Evolutionary conservation across 2,888 invertebrate genomes (phyloP).

Genomic region (Nemoura dubitans): DNA sequence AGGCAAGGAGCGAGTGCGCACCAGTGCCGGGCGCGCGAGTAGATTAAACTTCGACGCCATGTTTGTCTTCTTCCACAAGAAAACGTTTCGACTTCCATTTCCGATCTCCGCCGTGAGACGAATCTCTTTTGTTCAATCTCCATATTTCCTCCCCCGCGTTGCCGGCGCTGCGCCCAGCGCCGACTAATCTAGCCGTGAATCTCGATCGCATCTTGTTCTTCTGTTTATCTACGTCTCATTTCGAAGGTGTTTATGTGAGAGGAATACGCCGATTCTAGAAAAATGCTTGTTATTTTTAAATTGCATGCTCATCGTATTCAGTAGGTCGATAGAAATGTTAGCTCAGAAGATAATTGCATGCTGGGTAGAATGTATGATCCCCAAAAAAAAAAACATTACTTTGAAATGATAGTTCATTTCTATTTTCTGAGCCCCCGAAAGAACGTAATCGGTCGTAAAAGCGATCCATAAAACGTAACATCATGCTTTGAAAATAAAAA

Average conservation of each 20-base stretch:
- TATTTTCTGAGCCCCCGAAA: background rate
- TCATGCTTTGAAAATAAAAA: conserved; percentile 5
- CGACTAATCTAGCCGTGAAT: conserved; percentile 8
- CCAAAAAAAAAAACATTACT: background rate
- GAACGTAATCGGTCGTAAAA: background rate
- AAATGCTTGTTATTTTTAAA: background rate
- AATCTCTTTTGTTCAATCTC: conserved; percentile 39
- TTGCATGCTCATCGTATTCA: background rate
- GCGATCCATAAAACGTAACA: background rate
- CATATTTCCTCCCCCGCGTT: conserved; percentile 24
- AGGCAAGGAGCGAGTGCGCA: background rate
- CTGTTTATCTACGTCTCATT: conserved; percentile 31
- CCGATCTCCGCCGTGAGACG: conserved; percentile 34
- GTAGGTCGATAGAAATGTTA: background rate
- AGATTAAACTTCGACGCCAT: conserved; percentile 38
- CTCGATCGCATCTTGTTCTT: conserved; percentile 1
- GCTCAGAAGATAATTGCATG: background rate
- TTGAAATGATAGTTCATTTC: background rate
- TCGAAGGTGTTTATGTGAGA: conserved; percentile 23
- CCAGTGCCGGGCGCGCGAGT: conserved; percentile 19
- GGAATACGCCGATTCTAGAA: background rate
- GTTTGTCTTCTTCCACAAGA: conserved; percentile 40
- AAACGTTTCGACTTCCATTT: conserved; percentile 37
- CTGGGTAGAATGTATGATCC: background rate
- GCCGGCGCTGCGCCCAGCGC: background rate